Evolutionary conservation across 2,797 vertebrate species (phyloP).

Genomic region (Diplodus puntazzo): DNA sequence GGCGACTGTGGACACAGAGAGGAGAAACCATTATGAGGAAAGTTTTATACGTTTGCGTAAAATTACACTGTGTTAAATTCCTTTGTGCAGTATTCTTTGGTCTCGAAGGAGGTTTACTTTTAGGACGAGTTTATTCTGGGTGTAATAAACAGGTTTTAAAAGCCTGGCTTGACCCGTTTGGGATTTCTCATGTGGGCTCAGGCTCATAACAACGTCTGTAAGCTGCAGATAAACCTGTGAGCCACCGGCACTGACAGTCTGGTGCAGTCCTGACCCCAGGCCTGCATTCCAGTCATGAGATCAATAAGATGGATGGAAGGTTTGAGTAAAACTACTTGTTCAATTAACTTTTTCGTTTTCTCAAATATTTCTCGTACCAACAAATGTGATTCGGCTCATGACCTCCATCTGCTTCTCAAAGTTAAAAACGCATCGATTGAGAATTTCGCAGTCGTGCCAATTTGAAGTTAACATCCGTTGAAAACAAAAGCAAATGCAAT

Average conservation of each 20-base stretch:
- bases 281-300: slow-evolving; percentile 11
- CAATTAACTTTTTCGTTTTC: slow-evolving; percentile 10
- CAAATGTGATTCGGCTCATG: neutral
- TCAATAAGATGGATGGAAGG: neutral
- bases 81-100: slow-evolving; percentile 26
- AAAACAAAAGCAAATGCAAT: neutral
- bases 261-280: neutral
- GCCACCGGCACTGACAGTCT: slow-evolving; percentile 10
- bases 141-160: slow-evolving; percentile 40
- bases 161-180: slow-evolving; percentile 52
- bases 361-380: slow-evolving; percentile 18
- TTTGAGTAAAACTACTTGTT: neutral
- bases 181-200: slow-evolving; percentile 40
- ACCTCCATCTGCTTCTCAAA: neutral
- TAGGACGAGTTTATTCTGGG: slow-evolving; percentile 43
- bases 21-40: slow-evolving; percentile 8
- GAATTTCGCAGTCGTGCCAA: neutral
- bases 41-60: neutral
- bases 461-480: neutral
- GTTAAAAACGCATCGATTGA: neutral
- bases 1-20: slow-evolving; percentile 88
- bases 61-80: slow-evolving; percentile 5
- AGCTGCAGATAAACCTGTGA: slow-evolving; percentile 48
- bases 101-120: slow-evolving; percentile 40
- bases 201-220: slow-evolving; percentile 33